Conservation (phyloP, 2,797 vertebrate genomes). For the Myripristis jacobus region DNA sequence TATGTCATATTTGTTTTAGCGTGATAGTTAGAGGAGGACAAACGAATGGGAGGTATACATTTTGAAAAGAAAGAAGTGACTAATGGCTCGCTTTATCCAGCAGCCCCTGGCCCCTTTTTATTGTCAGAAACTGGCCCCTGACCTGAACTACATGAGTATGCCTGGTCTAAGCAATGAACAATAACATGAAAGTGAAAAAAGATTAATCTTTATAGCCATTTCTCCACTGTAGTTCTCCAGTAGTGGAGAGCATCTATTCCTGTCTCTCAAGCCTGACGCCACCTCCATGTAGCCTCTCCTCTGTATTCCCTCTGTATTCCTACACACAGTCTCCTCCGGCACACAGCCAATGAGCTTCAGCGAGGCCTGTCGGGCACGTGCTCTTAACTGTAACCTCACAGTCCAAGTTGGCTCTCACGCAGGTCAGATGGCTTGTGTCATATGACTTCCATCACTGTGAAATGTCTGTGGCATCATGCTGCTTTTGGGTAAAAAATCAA, state of each 20-base stretch:
- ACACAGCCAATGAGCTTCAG: constrained; percentile 29
- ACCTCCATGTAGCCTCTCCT: constrained; percentile 7
- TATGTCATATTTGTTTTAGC: too few relatives aligned
- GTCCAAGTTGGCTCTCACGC: constrained; percentile 19
- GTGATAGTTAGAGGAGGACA: too few relatives aligned
- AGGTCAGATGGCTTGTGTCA: constrained; percentile 69
- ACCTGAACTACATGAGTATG: too few relatives aligned
- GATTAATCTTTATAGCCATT: not conserved
- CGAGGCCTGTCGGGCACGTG: constrained; percentile 14
- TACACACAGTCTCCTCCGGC: not conserved
- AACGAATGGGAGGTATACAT: too few relatives aligned
- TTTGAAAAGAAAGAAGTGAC: too few relatives aligned
- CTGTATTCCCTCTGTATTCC: constrained; percentile 15
- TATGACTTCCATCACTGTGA: constrained; percentile 66
- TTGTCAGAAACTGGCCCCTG: too few relatives aligned
- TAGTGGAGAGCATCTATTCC: not conserved
- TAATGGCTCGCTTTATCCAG: too few relatives aligned
- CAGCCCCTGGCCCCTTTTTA: too few relatives aligned
- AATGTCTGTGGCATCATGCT: constrained; percentile 52
- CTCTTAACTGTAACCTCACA: constrained; percentile 31
- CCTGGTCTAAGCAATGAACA: too few relatives aligned
- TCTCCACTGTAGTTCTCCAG: not conserved
- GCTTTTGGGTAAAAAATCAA: constrained; percentile 61
- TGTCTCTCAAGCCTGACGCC: constrained; percentile 1
- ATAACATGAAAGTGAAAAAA: not conserved